Base-by-base conservation (phyloP, 2,113 vertebrate species). In the Tachycineta bicolor region DNA sequence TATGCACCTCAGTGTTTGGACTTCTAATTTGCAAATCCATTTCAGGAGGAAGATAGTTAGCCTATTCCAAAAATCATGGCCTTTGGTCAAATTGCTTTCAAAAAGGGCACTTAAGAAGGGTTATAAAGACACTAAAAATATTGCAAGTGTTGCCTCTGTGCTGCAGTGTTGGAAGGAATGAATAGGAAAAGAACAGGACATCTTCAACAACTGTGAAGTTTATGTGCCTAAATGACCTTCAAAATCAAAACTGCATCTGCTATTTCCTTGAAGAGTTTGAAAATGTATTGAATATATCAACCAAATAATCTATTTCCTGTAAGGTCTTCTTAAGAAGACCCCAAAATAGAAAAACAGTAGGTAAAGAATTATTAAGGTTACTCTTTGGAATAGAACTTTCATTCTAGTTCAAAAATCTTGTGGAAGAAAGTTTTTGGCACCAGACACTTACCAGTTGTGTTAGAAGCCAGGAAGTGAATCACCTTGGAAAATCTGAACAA, bases 381-480 rank as follows among this genome's bases (percentile, higher is more conserved):
- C 33, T 83, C 5, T 25, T 88, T 55, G 52, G 59, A 70, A 63
- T 88, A 33, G 15, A 90, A 83, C 39, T 81, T 85, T n/a, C 18
- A 63, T 67, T 83, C 71, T 56, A 83, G 33, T 29, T 47, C 59
- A 80, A 85, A 87, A 85, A 19, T 14, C 34, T 74, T 76, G 47
- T 34, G 77, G 67, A 58, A 87, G 70, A 71, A 43, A 31, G 37
- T 55, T 93, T 85, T 83, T 90, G 73, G 89, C 80, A 87, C 44
- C 41, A 89, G 69, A 28, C 20, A 26, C 43, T 83, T 65, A 53
- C 67, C 47, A 15, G 43, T 52, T 59, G 67, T 94, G 17, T 55
- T 65, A 62, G 41, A 90, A 93, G 82, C 71, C 93, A 93, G 71
- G 88, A 85, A 77, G 28, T 90, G 92, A 97, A 91, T 93, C 87